These are phyloP conservation scores for Drosophila greeni DNA, from an alignment of 2,888 invertebrate species.

Conservation along the genomic window DNA sequence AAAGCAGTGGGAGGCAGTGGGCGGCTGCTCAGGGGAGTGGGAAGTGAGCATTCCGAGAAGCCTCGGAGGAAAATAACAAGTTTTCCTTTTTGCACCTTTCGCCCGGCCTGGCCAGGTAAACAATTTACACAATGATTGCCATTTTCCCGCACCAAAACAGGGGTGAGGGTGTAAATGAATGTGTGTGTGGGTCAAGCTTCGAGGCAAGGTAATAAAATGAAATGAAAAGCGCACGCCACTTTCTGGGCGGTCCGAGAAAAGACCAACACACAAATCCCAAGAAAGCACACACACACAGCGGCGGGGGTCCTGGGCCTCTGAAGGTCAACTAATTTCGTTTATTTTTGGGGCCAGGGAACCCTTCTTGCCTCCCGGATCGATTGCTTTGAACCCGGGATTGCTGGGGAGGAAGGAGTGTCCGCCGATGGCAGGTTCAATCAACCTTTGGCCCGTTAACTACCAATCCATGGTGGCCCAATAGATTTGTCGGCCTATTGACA, in stretches of 20 bases:
- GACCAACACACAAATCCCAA: slow-evolving; percentile 42
- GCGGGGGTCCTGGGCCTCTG: slow-evolving; percentile 39
- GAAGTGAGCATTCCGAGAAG: slow-evolving; percentile 40
- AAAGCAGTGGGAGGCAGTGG: slow-evolving; percentile 2
- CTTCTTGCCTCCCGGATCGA: slow-evolving; percentile 48
- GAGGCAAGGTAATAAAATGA: slow-evolving; percentile 57
- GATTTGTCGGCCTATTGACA: slow-evolving; percentile 54
- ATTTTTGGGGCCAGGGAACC: slow-evolving; percentile 47
- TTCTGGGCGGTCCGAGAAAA: slow-evolving; percentile 40
- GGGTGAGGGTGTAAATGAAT: slow-evolving; percentile 31
- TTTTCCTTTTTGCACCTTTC: slow-evolving; percentile 49
- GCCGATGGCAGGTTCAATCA: slow-evolving; percentile 59
- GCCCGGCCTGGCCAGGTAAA: slow-evolving; percentile 40
- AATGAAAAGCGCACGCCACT: slow-evolving; percentile 47
- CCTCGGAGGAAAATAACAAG: slow-evolving; percentile 44
- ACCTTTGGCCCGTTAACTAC: slow-evolving; percentile 35
- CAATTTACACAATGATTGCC: slow-evolving; percentile 56
- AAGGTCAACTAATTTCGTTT: slow-evolving; percentile 67
- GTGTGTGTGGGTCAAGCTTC: slow-evolving; percentile 45
- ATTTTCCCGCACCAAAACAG: slow-evolving; percentile 14
- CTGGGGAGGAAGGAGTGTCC: neutral
- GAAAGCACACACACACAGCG: slow-evolving; percentile 12
- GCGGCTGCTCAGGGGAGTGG: slow-evolving; percentile 2
- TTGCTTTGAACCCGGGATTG: slow-evolving; percentile 45
- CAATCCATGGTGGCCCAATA: slow-evolving; percentile 40